A percentile compares a stretch with the other conserved stretches of the same genome.
phyloP scores from a whole-genome alignment of 2,888 invertebrate species.

The Sesamia inferens region DNA sequence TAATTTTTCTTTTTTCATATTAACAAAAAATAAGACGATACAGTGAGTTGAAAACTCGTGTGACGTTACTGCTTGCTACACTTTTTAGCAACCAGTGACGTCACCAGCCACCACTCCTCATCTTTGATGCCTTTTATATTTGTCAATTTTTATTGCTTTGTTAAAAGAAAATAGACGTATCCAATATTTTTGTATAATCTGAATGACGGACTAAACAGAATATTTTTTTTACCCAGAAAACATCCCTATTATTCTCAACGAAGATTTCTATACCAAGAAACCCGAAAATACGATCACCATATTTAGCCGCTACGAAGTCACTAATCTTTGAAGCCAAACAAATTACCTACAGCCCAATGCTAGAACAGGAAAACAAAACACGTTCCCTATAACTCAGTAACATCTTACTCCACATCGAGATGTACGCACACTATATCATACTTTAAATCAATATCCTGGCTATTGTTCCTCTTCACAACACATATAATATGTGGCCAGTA shows the following conservation, averaged over 20 bases:
- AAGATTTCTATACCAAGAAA: not conserved
- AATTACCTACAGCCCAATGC: slow-evolving; percentile 34
- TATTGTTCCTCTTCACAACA: slow-evolving; percentile 64
- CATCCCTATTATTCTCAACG: not conserved
- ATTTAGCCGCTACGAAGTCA: slow-evolving; percentile 40
- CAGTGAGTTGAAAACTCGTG: too few relatives aligned
- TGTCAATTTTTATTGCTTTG: too few relatives aligned
- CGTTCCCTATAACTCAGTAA: slow-evolving; percentile 18
- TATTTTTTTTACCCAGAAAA: too few relatives aligned
- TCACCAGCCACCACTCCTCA: too few relatives aligned
- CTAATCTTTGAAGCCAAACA: slow-evolving; percentile 28
- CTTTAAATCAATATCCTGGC: slow-evolving; percentile 66
- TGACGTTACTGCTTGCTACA: too few relatives aligned
- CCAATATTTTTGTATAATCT: too few relatives aligned
- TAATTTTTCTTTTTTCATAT: too few relatives aligned
- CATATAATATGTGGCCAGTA: slow-evolving; percentile 77
- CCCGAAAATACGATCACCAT: not conserved
- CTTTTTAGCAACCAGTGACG: too few relatives aligned
- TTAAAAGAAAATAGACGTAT: too few relatives aligned
- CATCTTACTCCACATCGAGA: slow-evolving; percentile 56
- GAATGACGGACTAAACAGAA: too few relatives aligned
- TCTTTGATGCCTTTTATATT: too few relatives aligned
- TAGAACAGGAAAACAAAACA: slow-evolving; percentile 44
- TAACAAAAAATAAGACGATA: too few relatives aligned
- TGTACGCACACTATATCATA: slow-evolving; percentile 60